Conservation (phyloP, 2,113 vertebrate genomes). For the Calyptomena viridis region DNA sequence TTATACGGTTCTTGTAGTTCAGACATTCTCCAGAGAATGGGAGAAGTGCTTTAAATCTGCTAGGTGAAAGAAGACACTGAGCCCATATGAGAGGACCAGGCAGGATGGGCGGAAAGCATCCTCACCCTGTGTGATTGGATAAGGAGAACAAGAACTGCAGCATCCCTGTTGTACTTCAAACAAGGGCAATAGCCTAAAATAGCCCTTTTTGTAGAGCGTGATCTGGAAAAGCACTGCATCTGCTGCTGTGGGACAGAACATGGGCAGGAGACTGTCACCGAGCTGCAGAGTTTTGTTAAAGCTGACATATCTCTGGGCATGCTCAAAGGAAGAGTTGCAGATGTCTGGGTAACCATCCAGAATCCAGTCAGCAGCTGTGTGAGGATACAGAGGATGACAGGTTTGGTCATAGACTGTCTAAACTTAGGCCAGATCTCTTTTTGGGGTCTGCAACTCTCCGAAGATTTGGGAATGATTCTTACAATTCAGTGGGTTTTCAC, state of each 20-base stretch:
- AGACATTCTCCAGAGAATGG: neutral
- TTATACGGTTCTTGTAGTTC: neutral
- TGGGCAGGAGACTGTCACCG: neutral
- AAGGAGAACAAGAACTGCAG: neutral
- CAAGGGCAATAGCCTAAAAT: neutral
- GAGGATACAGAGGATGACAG: neutral
- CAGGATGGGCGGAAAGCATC: neutral
- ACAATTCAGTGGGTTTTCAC: neutral
- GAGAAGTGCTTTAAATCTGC: neutral
- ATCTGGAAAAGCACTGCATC: neutral
- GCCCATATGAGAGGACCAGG: rapidly evolving
- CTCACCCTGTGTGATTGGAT: neutral
- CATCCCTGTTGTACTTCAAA: neutral
- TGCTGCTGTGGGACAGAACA: neutral
- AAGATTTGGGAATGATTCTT: neutral
- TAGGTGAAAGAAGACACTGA: neutral
- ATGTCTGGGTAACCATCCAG: neutral
- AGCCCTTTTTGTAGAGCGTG: neutral
- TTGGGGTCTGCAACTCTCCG: neutral
- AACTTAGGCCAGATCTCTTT: neutral
- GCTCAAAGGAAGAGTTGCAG: neutral
- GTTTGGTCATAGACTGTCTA: neutral
- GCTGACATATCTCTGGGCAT: neutral
- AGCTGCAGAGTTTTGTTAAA: neutral
- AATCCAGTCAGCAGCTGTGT: neutral